Evolutionary conservation across 2,113 vertebrate species (phyloP).

Genomic region (Cyanoderma ruficeps): DNA sequence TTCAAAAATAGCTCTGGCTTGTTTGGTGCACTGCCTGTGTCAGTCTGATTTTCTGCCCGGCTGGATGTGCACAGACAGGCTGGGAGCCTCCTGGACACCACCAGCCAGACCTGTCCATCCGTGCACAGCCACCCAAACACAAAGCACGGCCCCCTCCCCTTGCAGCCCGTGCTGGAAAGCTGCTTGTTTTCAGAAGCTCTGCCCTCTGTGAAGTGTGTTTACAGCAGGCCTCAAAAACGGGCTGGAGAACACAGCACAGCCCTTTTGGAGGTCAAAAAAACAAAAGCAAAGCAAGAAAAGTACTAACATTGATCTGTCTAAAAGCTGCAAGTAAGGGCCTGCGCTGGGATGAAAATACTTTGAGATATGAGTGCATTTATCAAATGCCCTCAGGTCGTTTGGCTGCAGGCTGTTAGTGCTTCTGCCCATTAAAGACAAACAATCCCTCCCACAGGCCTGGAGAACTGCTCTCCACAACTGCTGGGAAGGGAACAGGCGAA

Average conservation of each 20-base stretch:
- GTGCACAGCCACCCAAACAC: constrained; percentile 8
- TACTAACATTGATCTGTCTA: background rate
- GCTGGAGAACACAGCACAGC: background rate
- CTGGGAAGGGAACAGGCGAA: background rate
- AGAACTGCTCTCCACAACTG: background rate
- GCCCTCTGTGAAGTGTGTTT: background rate
- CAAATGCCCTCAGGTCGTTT: background rate
- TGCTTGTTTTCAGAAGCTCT: background rate
- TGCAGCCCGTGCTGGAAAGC: background rate
- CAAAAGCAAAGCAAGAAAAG: background rate
- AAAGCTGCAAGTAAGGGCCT: background rate
- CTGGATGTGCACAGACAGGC: background rate
- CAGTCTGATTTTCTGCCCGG: constrained; percentile 51
- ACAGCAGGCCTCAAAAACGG: background rate
- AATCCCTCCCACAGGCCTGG: background rate
- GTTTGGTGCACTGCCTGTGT: constrained; percentile 37
- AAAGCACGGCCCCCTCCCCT: background rate
- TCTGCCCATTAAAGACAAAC: background rate
- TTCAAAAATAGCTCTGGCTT: constrained; percentile 53
- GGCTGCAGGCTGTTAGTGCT: background rate
- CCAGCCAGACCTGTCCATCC: background rate
- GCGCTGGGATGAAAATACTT: background rate
- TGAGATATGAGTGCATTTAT: background rate
- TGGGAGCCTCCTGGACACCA: background rate
- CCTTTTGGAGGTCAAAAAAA: background rate